Conservation (phyloP, 2,113 vertebrate genomes). For the Xenopus tropicalis region UCB_Xtro_10.0 CM004445.2:8215001-8215500, state of each 20-base stretch:
- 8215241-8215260: constrained; percentile 95
- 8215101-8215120: too few species aligned
- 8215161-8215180: constrained; percentile 94
- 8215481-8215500: not conserved
- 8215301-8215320: not conserved
- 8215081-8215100: too few species aligned
- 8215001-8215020: constrained; percentile 95
- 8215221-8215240: constrained; percentile 91
- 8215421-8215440: too few species aligned
- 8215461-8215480: not conserved
- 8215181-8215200: constrained; percentile 95
- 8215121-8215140: not conserved
- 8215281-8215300: constrained; percentile 83
- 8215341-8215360: too few species aligned
- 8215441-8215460: too few species aligned
- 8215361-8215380: too few species aligned
- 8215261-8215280: constrained; percentile 95
- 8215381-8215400: too few species aligned
- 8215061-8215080: not conserved
- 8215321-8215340: too few species aligned
- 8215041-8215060: constrained; percentile 93
- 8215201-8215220: constrained; percentile 95
- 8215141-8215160: constrained; percentile 84
- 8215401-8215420: too few species aligned
- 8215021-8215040: constrained; percentile 92